These are phyloP conservation scores for Lordiphosa andalusiaca DNA, from an alignment of 2,888 invertebrate genomes.

Conservation along the genomic window DNA sequence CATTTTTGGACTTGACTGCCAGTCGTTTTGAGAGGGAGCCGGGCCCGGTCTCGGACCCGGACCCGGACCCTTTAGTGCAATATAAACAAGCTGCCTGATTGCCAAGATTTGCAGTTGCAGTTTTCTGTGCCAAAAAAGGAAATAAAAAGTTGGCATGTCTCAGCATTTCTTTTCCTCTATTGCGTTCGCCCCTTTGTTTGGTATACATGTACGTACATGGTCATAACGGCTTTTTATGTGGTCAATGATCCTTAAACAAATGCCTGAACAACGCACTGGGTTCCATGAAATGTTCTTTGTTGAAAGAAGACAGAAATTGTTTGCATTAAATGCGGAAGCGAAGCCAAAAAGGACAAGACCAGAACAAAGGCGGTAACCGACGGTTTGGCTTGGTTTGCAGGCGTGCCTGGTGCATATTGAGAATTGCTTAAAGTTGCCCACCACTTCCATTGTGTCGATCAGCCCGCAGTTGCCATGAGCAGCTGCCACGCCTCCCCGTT, in stretches of 20 bases:
- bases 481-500: slow-evolving; percentile 23
- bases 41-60: slow-evolving; percentile 21
- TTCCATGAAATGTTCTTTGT: slow-evolving; percentile 40
- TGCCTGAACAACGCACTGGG: slow-evolving; percentile 32
- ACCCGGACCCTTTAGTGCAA: slow-evolving; percentile 35
- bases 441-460: slow-evolving; percentile 12
- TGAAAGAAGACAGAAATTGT: slow-evolving; percentile 18
- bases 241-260: slow-evolving; percentile 65
- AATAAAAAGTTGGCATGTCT: slow-evolving; percentile 44
- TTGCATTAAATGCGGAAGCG: slow-evolving; percentile 33
- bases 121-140: slow-evolving; percentile 54
- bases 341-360: slow-evolving; percentile 28
- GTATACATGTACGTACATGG: slow-evolving; percentile 29
- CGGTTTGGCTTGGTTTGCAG: slow-evolving; percentile 8
- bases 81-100: slow-evolving; percentile 33
- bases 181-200: slow-evolving; percentile 8
- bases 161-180: slow-evolving; percentile 18
- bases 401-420: slow-evolving; percentile 34
- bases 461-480: slow-evolving; percentile 17
- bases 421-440: slow-evolving; percentile 8
- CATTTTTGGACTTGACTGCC: slow-evolving; percentile 50
- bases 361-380: not conserved
- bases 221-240: slow-evolving; percentile 70
- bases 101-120: slow-evolving; percentile 44
- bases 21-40: not conserved